Conservation (phyloP, 2,888 invertebrate genomes). For the Nymphalis c-album region DNA sequence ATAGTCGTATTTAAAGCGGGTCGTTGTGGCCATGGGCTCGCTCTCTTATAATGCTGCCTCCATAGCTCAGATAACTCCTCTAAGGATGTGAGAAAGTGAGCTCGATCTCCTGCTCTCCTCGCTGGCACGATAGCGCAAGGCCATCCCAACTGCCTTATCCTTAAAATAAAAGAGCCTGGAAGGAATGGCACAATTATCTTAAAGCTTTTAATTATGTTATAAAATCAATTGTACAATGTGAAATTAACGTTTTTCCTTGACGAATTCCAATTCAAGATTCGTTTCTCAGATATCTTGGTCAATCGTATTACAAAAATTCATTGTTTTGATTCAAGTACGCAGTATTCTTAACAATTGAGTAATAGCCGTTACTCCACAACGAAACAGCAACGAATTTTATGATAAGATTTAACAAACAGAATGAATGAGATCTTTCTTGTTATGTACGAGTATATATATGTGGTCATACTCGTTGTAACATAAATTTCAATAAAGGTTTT, state of each 20-base stretch:
- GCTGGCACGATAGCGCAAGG: too few relatives aligned
- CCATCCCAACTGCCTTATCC: too few relatives aligned
- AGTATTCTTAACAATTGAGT: slow-evolving; percentile 25
- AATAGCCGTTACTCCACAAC: slow-evolving; percentile 25
- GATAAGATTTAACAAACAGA: neutral
- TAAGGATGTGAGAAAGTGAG: too few relatives aligned
- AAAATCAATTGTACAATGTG: neutral
- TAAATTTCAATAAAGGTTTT: neutral
- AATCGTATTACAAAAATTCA: slow-evolving; percentile 30
- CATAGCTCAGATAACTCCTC: too few relatives aligned
- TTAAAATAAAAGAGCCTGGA: too few relatives aligned
- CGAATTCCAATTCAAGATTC: slow-evolving; percentile 28
- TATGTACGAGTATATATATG: neutral
- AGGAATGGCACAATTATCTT: neutral
- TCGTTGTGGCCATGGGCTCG: too few relatives aligned
- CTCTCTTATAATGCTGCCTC: too few relatives aligned
- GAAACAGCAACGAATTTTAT: slow-evolving; percentile 1
- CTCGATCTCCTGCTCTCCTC: too few relatives aligned
- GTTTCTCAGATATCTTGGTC: slow-evolving; percentile 31
- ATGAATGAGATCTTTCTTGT: neutral
- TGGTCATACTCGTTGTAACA: slow-evolving; percentile 4
- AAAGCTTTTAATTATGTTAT: neutral
- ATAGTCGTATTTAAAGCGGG: too few relatives aligned
- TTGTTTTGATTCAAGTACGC: slow-evolving; percentile 23
- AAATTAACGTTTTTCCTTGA: slow-evolving; percentile 26